A percentile compares a stretch with the other conserved stretches of the same genome.
Evolutionary conservation across 2,888 invertebrate species (phyloP).

Genomic region (Ctenicera cuprea): DNA sequence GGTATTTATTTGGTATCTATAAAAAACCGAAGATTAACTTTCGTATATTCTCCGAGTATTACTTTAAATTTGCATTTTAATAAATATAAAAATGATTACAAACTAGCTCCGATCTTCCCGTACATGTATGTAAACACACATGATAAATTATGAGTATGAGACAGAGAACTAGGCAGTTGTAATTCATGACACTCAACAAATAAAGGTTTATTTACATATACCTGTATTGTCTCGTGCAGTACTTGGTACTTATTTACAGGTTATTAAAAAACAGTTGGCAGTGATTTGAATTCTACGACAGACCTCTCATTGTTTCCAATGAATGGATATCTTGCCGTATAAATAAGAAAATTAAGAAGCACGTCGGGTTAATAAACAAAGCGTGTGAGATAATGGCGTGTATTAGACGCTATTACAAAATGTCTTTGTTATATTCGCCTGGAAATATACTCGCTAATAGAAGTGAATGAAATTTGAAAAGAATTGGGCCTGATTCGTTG

Average conservation of each 20-base stretch:
- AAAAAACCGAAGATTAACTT: no score
- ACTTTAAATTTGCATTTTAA: no score
- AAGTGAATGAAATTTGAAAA: slow-evolving; percentile 38
- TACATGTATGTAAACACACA: slow-evolving; percentile 8
- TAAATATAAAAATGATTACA: not conserved
- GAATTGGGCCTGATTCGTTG: slow-evolving; percentile 33
- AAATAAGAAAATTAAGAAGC: slow-evolving; percentile 29
- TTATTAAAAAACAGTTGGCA: slow-evolving; percentile 67
- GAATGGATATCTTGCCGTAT: slow-evolving; percentile 60
- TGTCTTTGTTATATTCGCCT: slow-evolving; percentile 41
- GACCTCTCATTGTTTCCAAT: slow-evolving; percentile 65
- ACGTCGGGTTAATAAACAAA: slow-evolving; percentile 50
- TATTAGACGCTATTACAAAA: slow-evolving; percentile 51
- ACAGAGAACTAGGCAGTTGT: slow-evolving; percentile 36
- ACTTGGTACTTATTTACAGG: slow-evolving; percentile 58
- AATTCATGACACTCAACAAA: slow-evolving; percentile 52
- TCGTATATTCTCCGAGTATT: no score
- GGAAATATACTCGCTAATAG: slow-evolving; percentile 17
- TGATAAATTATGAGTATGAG: slow-evolving; percentile 18
- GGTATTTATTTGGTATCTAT: no score
- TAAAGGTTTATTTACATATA: slow-evolving; percentile 48
- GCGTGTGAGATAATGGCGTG: slow-evolving; percentile 51
- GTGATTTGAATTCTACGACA: slow-evolving; percentile 64
- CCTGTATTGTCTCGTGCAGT: slow-evolving; percentile 61
- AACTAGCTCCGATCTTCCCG: slow-evolving; percentile 8